Percentiles rank a stretch among this genome's conserved stretches.
Evolutionary conservation across 2,797 vertebrate species (phyloP).

Genomic region (Gymnoscopelus microlampas): DNA sequence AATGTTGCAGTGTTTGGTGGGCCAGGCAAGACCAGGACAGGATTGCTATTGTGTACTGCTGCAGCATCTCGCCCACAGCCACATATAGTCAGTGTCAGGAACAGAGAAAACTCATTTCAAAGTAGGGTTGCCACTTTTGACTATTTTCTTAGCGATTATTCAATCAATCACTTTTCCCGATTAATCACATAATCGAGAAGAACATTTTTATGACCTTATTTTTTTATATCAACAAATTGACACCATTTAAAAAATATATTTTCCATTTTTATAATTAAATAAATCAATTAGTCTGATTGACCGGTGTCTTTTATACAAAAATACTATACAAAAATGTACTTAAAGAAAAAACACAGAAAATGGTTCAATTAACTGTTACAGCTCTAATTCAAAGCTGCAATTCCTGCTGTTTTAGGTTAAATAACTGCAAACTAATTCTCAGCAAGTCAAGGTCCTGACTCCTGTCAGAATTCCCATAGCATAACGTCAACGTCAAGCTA

Average conservation of each 20-base stretch:
- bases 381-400: conserved; percentile 2
- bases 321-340: too few species aligned
- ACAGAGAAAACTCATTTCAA: neutral
- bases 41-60: conserved; percentile 53
- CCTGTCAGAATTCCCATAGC: neutral
- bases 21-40: conserved; percentile 32
- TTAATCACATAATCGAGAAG: too few species aligned
- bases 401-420: conserved; percentile 28
- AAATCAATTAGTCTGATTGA: too few species aligned
- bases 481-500: conserved; percentile 34
- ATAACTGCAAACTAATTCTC: conserved; percentile 4
- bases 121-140: too few species aligned
- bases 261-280: too few species aligned
- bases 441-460: conserved; percentile 11
- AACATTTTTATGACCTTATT: neutral
- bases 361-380: neutral
- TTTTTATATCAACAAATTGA: too few species aligned
- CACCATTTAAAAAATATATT: too few species aligned
- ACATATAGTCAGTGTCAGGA: conserved; percentile 19
- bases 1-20: conserved; percentile 15
- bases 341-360: too few species aligned
- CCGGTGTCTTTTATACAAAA: too few species aligned
- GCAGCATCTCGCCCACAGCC: conserved; percentile 54
- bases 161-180: too few species aligned
- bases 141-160: too few species aligned